Conservation (phyloP, 2,113 vertebrate genomes). For the Notiomystis cincta region DNA sequence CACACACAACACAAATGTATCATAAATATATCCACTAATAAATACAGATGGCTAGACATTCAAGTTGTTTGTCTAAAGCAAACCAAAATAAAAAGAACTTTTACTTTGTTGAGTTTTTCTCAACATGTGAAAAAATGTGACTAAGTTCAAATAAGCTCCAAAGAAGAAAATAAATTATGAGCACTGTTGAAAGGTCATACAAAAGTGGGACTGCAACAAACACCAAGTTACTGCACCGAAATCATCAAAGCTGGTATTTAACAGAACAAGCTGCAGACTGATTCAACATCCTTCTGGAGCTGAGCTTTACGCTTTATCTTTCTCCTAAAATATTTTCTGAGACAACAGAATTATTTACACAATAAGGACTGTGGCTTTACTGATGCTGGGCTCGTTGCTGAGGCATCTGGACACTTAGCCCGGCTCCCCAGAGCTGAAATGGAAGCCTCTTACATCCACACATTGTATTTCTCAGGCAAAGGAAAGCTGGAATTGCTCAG, state of each 20-base stretch:
- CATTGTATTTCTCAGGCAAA: not conserved
- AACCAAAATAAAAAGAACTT: constrained; percentile 1
- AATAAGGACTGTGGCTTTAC: not conserved
- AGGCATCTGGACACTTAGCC: not conserved
- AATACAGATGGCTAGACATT: not conserved
- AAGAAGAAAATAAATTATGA: not conserved
- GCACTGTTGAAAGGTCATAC: not conserved
- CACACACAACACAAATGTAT: not conserved
- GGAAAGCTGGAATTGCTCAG: not conserved
- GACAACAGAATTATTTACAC: not conserved
- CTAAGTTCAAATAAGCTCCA: not conserved
- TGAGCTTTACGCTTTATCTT: not conserved
- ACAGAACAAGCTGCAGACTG: not conserved
- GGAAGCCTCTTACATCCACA: not conserved
- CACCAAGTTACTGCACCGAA: not conserved
- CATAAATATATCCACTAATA: not conserved
- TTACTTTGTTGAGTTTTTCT: not conserved
- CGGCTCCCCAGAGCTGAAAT: not conserved
- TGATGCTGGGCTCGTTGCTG: not conserved
- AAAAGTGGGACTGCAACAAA: not conserved
- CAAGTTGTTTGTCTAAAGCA: not conserved
- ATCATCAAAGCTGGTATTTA: not conserved
- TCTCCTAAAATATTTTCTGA: not conserved
- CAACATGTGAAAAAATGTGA: not conserved
- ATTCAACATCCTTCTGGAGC: not conserved